Percentiles rank a stretch among this genome's conserved stretches.
Conservation (phyloP, 2,888 invertebrate species). For the Ethmia dodecea region DNA sequence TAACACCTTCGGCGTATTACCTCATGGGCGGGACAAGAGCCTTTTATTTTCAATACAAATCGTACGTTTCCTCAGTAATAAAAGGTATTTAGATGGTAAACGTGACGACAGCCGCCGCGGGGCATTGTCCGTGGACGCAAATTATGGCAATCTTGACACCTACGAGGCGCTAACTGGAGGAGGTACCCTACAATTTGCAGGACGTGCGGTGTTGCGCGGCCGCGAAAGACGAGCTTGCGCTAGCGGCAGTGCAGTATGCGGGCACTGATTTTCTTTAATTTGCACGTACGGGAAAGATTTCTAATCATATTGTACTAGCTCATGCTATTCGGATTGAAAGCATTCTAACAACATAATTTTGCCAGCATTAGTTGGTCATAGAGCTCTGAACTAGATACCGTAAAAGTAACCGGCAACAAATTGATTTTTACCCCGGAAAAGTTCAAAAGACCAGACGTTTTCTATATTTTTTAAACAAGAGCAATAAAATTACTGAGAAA, state of each 20-base stretch:
- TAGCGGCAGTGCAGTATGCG: slow-evolving; percentile 24
- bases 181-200: slow-evolving; percentile 64
- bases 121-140: slow-evolving; percentile 56
- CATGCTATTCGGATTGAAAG: too few relatives aligned
- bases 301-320: slow-evolving; percentile 1
- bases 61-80: slow-evolving; percentile 52
- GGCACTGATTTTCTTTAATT: slow-evolving; percentile 49
- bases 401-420: too few relatives aligned
- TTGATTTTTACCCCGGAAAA: too few relatives aligned
- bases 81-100: slow-evolving; percentile 64
- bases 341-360: too few relatives aligned
- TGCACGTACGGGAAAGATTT: slow-evolving; percentile 22
- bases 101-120: slow-evolving; percentile 71
- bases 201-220: slow-evolving; percentile 39
- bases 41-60: slow-evolving; percentile 51
- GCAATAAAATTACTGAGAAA: slow-evolving; percentile 1
- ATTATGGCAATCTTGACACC: slow-evolving; percentile 77
- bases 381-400: too few relatives aligned
- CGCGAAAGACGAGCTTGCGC: slow-evolving; percentile 19
- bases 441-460: too few relatives aligned
- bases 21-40: slow-evolving; percentile 38
- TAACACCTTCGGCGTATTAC: slow-evolving; percentile 29
- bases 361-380: too few relatives aligned
- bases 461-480: too few relatives aligned
- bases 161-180: slow-evolving; percentile 72